Evolutionary conservation across 2,113 vertebrate species (phyloP).

Genomic region (Andinoacara biseriatus): DNA sequence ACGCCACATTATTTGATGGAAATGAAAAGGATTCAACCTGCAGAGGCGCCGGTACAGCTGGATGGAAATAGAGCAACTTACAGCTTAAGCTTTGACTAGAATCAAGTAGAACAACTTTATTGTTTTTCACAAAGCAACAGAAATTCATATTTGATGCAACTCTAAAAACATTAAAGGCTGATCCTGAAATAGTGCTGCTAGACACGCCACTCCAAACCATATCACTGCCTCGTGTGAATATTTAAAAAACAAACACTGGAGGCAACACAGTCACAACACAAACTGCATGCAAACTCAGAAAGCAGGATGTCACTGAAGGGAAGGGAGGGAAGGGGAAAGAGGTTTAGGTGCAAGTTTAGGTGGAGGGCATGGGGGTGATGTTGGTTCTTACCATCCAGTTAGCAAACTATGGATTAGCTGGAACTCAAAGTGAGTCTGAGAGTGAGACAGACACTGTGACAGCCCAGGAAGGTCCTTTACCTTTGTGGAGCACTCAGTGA

Average conservation of each 20-base stretch:
- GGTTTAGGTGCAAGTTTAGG: neutral
- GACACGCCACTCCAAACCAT: neutral
- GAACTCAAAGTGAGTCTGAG: conserved; percentile 39
- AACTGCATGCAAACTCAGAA: conserved; percentile 63
- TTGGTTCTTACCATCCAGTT: conserved; percentile 72
- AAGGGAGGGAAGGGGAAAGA: neutral
- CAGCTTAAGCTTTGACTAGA: too few species aligned
- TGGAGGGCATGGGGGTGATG: conserved; percentile 16
- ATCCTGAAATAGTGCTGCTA: neutral
- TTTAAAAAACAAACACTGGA: neutral
- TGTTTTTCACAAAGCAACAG: too few species aligned
- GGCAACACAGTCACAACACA: conserved; percentile 33
- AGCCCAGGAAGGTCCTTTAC: conserved; percentile 39
- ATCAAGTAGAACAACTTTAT: too few species aligned
- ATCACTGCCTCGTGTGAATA: too few species aligned
- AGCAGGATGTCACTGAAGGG: neutral
- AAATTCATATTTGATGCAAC: too few species aligned
- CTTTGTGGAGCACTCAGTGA: neutral
- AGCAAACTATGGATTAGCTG: conserved; percentile 50
- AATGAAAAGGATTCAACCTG: too few species aligned
- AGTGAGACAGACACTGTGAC: conserved; percentile 41
- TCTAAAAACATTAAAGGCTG: too few species aligned
- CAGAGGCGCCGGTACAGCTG: too few species aligned
- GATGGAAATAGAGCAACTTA: too few species aligned
- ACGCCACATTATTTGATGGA: too few species aligned